Evolutionary conservation across 2,113 vertebrate species (phyloP).

Genomic region (Cervus canadensis): DNA sequence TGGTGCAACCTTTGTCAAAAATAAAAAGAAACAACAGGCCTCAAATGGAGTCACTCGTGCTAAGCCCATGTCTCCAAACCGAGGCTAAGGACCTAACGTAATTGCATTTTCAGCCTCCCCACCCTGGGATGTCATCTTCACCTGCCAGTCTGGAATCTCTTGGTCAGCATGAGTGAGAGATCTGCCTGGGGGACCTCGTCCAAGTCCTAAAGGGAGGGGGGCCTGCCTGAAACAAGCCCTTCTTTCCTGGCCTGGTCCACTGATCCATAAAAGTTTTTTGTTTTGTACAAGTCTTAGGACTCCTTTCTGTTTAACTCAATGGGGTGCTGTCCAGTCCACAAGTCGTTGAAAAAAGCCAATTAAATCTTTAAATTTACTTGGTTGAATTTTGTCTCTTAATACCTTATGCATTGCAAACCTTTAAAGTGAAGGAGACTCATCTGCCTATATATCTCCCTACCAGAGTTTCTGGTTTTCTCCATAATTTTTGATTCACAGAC

Average conservation of each 20-base stretch:
- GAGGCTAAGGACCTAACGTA: not conserved
- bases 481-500: not conserved
- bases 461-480: not conserved
- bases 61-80: not conserved
- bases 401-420: not conserved
- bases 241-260: not conserved
- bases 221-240: not conserved
- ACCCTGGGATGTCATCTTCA: not conserved
- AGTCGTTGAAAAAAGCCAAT: not conserved
- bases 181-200: not conserved
- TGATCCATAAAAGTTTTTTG: not conserved
- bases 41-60: not conserved
- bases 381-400: not conserved
- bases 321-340: no score
- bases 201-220: not conserved
- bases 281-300: not conserved
- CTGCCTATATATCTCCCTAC: not conserved
- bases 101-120: not conserved
- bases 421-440: not conserved
- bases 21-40: not conserved
- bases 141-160: not conserved
- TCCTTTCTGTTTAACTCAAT: not conserved
- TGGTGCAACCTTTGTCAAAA: not conserved
- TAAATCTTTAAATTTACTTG: not conserved
- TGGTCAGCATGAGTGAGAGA: not conserved